Evolutionary conservation across 2,888 invertebrate species (phyloP).

Genomic region (Athetis lepigone): DNA sequence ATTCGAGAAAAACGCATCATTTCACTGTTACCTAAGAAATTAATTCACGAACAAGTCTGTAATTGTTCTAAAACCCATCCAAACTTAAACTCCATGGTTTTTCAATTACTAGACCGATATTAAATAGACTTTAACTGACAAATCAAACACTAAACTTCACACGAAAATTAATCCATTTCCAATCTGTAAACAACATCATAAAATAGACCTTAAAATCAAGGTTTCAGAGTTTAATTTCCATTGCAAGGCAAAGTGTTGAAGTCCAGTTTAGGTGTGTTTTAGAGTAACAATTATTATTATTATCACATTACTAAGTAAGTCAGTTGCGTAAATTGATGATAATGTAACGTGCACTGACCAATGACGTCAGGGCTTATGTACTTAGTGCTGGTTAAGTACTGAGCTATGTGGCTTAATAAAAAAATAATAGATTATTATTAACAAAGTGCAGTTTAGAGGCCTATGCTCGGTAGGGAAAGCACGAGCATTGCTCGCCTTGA

Average conservation of each 20-base stretch:
- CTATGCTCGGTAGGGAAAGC: too few species aligned
- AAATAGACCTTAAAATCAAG: neutral
- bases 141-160: slow-evolving; percentile 63
- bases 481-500: too few species aligned
- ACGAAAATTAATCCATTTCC: slow-evolving; percentile 62
- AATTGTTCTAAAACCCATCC: slow-evolving; percentile 27
- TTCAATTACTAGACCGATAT: slow-evolving; percentile 55
- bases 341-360: slow-evolving; percentile 66
- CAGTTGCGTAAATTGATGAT: slow-evolving; percentile 74
- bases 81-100: slow-evolving; percentile 37
- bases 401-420: neutral
- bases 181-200: neutral
- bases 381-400: slow-evolving; percentile 9
- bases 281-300: slow-evolving; percentile 69
- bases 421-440: too few species aligned
- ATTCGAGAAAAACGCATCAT: too few species aligned
- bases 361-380: slow-evolving; percentile 19
- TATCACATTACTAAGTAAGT: slow-evolving; percentile 76
- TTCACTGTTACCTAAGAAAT: slow-evolving; percentile 9
- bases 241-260: slow-evolving; percentile 13
- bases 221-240: slow-evolving; percentile 23
- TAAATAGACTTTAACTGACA: slow-evolving; percentile 60
- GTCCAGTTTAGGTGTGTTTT: slow-evolving; percentile 63
- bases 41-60: slow-evolving; percentile 19
- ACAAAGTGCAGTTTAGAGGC: too few species aligned